Evolutionary conservation across 2,888 invertebrate genomes (phyloP).

Genomic region (Andrena hattorfiana): DNA sequence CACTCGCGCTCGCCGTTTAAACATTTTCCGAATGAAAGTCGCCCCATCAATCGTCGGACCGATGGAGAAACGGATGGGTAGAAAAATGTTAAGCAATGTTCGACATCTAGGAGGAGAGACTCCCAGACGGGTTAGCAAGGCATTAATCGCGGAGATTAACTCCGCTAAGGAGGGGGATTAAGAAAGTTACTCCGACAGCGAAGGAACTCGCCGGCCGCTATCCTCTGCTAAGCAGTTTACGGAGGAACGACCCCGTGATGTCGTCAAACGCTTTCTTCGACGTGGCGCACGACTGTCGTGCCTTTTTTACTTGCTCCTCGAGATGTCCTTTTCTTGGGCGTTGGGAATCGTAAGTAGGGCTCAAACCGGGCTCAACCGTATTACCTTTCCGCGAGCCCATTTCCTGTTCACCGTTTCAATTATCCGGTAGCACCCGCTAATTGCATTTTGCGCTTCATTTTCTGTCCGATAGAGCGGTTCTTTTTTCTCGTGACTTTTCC

Average conservation of each 20-base stretch:
- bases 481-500: not conserved
- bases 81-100: constrained; percentile 20
- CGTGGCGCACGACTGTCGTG: constrained; percentile 12
- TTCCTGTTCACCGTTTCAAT: constrained; percentile 58
- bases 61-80: not conserved
- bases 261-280: constrained; percentile 62
- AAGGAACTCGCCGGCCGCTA: constrained; percentile 62
- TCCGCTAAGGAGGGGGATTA: constrained; percentile 74
- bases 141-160: constrained; percentile 79
- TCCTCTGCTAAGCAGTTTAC: constrained; percentile 72
- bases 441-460: constrained; percentile 51
- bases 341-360: constrained; percentile 50
- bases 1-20: too few species aligned
- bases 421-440: constrained; percentile 47
- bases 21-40: too few species aligned
- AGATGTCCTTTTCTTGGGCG: constrained; percentile 37
- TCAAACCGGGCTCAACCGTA: constrained; percentile 50
- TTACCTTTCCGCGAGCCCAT: constrained; percentile 47
- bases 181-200: constrained; percentile 70
- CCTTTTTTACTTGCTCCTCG: constrained; percentile 25
- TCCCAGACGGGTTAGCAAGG: constrained; percentile 55
- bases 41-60: too few species aligned
- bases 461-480: constrained; percentile 27
- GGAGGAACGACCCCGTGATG: constrained; percentile 52
- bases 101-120: constrained; percentile 22